Conservation (phyloP, 2,797 vertebrate species). For the Mus spretus region DNA sequence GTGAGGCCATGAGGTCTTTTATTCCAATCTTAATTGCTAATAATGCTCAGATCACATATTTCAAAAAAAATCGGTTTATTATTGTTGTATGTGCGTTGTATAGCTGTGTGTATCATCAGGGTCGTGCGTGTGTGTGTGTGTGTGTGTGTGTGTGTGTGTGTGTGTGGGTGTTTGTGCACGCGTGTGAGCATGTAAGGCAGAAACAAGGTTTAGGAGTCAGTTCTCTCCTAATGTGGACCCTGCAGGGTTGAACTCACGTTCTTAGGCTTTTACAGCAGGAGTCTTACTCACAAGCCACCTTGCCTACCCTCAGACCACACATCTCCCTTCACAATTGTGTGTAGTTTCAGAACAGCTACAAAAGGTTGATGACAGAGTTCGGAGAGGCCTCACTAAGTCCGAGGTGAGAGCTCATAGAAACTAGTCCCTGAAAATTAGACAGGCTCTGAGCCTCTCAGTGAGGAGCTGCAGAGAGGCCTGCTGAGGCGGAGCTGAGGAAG, state of each 20-base stretch:
- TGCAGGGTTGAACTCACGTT: background rate
- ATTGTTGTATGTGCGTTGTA: background rate
- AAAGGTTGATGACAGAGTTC: background rate
- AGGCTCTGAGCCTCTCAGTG: background rate
- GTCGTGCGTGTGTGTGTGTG: background rate
- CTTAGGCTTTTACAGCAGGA: background rate
- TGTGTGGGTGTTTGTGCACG: too few relatives aligned
- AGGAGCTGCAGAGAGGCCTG: background rate
- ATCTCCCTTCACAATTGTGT: background rate
- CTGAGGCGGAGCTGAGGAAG: background rate
- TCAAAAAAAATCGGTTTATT: background rate
- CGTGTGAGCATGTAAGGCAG: background rate
- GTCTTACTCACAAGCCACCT: background rate
- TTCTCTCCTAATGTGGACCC: background rate
- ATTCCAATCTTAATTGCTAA: background rate
- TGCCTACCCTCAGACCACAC: background rate
- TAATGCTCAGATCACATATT: background rate
- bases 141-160: background rate
- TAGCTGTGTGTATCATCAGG: background rate
- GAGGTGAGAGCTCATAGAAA: background rate
- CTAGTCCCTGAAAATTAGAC: background rate
- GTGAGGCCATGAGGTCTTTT: background rate
- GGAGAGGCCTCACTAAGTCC: background rate
- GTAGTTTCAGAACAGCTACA: background rate
- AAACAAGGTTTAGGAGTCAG: background rate